Base-by-base conservation (phyloP, 2,113 vertebrate species). In the Nipponia nippon region DNA sequence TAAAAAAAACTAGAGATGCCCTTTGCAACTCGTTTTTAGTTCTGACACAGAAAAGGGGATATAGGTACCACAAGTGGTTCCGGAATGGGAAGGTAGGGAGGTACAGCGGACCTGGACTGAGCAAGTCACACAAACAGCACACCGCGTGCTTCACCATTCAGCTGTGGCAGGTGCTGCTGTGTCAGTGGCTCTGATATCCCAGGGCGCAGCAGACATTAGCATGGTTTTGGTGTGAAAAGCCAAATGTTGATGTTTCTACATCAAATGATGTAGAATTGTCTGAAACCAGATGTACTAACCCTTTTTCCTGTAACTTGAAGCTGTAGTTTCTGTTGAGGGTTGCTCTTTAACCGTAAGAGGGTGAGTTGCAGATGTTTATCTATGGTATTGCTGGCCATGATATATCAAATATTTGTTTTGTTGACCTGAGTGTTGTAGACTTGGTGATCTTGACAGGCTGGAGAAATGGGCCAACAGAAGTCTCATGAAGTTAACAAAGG, bases 131-230 rank as follows among this genome's bases (percentile, higher is more conserved):
- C 44, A 21, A 19, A 40, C 32, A 49, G 25, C 0, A 4, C 22
- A 10, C 20, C 2, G 1, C 11, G 0, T 21, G 16, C 30, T 50
- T 50, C 25, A 5, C 36, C 1, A 0, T 18, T 62, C 69, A 77
- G 26, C 29, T 5, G 5, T 6, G 58, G 49, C 6, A n/a, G 36
- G 21, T 19, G 62, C 66, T 76, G 87, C 75, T 86, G 19, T 49
- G 30, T 7, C 49, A 15, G 50, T 13, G 30, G 36, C 65, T 63
- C 69, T 65, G 63, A 47, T 13, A 29, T 20, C 49, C 25, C 44
- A 26, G 58, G 42, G 13, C 1, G 1, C 66, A 67, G 85, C 9
- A 30, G 30, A n/a, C 3, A 1, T 22, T 5, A 38, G 30, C 34
- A 23, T 2, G 46, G 18, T 27, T 55, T 84, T 78, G n/a, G 53